A percentile compares a stretch with the other conserved stretches of the same genome.
Evolutionary conservation across 2,113 vertebrate species (phyloP).

Genomic region (Rhegmatorhina hoffmannsi): DNA sequence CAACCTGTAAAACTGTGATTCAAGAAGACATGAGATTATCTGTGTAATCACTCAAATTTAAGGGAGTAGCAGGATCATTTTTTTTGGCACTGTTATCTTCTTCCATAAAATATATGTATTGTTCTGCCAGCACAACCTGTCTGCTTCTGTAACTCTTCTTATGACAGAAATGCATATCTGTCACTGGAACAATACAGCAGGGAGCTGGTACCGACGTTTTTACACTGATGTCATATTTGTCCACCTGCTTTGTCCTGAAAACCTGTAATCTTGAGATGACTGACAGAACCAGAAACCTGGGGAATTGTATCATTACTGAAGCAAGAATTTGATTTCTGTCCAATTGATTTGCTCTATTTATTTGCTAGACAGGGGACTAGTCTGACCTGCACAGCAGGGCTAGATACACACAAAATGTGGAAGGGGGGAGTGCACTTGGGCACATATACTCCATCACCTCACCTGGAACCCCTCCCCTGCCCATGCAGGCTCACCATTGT

Average conservation of each 20-base stretch:
- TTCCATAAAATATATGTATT: neutral
- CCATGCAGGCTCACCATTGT: neutral
- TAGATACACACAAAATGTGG: neutral
- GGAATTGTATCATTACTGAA: neutral
- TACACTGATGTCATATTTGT: neutral
- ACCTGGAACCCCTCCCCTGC: neutral
- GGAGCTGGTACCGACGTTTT: neutral
- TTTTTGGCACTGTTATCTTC: neutral
- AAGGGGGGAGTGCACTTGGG: neutral
- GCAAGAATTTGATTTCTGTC: neutral
- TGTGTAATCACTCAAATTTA: slow-evolving; percentile 36
- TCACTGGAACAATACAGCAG: neutral
- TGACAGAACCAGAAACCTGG: slow-evolving; percentile 3
- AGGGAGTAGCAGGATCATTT: neutral
- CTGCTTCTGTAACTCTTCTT: neutral
- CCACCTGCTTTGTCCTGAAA: slow-evolving; percentile 37
- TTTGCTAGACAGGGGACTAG: neutral
- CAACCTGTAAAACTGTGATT: slow-evolving; percentile 16
- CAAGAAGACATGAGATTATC: neutral
- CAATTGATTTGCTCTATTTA: neutral
- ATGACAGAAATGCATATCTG: neutral
- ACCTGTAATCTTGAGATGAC: slow-evolving; percentile 38
- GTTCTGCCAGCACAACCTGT: neutral
- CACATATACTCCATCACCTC: neutral
- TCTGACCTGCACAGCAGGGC: neutral